Conservation (phyloP, 2,888 invertebrate species). For the Volucella inflata region DNA sequence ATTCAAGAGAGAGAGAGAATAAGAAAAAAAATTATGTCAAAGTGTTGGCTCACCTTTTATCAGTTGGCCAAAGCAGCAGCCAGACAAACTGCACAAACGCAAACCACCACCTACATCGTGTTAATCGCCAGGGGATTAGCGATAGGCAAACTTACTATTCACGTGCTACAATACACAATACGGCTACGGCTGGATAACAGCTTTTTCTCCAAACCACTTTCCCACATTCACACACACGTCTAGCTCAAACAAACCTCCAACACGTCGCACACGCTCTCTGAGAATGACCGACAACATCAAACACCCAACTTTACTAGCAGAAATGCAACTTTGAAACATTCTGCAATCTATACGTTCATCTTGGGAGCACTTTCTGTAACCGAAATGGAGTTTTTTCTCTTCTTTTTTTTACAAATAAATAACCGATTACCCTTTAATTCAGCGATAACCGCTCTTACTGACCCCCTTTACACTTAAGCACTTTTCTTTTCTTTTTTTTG, state of each 20-base stretch:
- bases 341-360: too few species aligned
- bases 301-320: too few species aligned
- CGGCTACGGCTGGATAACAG: slow-evolving; percentile 2
- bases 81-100: not conserved
- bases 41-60: slow-evolving; percentile 43
- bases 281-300: not conserved
- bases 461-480: not conserved
- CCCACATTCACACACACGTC: too few species aligned
- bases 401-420: not conserved
- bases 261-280: too few species aligned
- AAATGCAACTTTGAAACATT: too few species aligned
- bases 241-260: too few species aligned
- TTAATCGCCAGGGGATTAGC: not conserved
- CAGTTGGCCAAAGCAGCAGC: slow-evolving; percentile 9
- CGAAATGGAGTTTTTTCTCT: not conserved
- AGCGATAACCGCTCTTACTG: not conserved
- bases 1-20: slow-evolving; percentile 20
- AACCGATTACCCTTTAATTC: not conserved
- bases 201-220: slow-evolving; percentile 15
- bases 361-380: not conserved
- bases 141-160: slow-evolving; percentile 47
- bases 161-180: slow-evolving; percentile 55
- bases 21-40: slow-evolving; percentile 31
- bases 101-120: too few species aligned
- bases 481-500: not conserved